Evolutionary conservation across 1,140 invertebrate species (phyloP), one percentile per base, ranked within the genome.

Genomic region (Brachionus angularis): DNA sequence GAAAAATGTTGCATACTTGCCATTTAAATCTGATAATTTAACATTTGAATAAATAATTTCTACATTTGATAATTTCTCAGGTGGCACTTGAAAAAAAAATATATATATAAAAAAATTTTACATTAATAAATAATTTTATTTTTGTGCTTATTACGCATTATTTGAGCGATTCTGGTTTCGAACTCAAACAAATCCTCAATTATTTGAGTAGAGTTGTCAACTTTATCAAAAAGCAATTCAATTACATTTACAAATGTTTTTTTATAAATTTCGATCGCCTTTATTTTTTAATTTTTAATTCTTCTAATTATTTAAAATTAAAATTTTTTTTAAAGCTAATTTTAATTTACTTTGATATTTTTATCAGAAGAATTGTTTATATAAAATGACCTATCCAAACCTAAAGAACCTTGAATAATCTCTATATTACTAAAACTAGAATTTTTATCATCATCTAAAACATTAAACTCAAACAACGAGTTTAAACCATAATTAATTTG

Each of bases 361-460:
- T 46, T 67, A 23, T 67, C 62, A n/a, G 39, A 34, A 31, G 42
- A 31, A 31, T 46, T 50, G 12, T 67, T 67, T n/a, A 67, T 67
- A 31, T 67, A 67, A 67, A 47, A 67, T 46, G 62, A 67, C 10
- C 62, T 18, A n/a, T 67, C 62, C 16, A 67, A 42, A 16, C 62
- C 62, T 23, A 67, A 50, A 12, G 62, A 46, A 31, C 62, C 62
- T 67, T 67, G 62, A 8, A 67, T 67, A 10, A 67, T 67, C 62
- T 90, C 88, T 75, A 96, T 87, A 61, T 95, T 87, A 77, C 96
- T 88, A 69, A 85, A 86, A 0, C 87, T 88, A 0, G 92, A 95
- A 80, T 96, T 94, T 75, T 88, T 86, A 76, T 96, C 92, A 78
- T 97, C 92, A 79, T 94, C 92, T 4, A 88, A 89, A 0, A 96